Evolutionary conservation across 1,140 invertebrate species (phyloP).

Genomic region (Drosophila busckii): DNA sequence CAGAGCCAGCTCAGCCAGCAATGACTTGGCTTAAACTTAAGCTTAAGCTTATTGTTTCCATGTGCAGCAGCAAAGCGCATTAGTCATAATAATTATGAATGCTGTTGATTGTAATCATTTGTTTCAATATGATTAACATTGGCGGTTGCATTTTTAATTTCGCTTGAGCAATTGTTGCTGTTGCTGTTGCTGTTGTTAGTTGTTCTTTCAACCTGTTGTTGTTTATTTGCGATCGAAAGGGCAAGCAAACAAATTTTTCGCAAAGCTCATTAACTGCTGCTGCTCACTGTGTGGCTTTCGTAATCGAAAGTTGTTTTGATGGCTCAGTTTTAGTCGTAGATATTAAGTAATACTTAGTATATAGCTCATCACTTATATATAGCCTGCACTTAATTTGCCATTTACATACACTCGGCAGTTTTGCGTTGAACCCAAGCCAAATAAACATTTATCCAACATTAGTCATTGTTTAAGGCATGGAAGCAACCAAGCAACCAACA

Average conservation of each 20-base stretch:
- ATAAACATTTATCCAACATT: slow-evolving; percentile 41
- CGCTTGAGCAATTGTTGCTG: slow-evolving; percentile 27
- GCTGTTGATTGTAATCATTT: slow-evolving; percentile 13
- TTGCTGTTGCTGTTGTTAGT: slow-evolving; percentile 36
- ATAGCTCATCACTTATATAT: neutral
- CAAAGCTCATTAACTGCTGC: slow-evolving; percentile 77
- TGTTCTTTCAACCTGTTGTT: slow-evolving; percentile 71
- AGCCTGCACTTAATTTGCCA: slow-evolving; percentile 27
- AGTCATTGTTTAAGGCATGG: slow-evolving; percentile 31
- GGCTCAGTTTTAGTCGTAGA: slow-evolving; percentile 65
- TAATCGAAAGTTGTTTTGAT: slow-evolving; percentile 76
- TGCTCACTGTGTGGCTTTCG: no score
- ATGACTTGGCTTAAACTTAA: slow-evolving; percentile 56
- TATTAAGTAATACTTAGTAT: slow-evolving; percentile 68
- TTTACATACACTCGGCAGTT: slow-evolving; percentile 37
- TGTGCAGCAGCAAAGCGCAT: slow-evolving; percentile 15
- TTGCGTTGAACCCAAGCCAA: slow-evolving; percentile 28
- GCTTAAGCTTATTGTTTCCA: no score
- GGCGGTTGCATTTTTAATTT: slow-evolving; percentile 48
- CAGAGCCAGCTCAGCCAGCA: slow-evolving; percentile 23
- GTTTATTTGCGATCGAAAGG: slow-evolving; percentile 76
- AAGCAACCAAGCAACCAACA: no score
- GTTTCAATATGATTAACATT: slow-evolving; percentile 6
- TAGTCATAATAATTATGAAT: slow-evolving; percentile 31
- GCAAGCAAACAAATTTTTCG: slow-evolving; percentile 73